Conservation (phyloP, 2,797 vertebrate genomes). For the Pseudomugil gertrudae region DNA sequence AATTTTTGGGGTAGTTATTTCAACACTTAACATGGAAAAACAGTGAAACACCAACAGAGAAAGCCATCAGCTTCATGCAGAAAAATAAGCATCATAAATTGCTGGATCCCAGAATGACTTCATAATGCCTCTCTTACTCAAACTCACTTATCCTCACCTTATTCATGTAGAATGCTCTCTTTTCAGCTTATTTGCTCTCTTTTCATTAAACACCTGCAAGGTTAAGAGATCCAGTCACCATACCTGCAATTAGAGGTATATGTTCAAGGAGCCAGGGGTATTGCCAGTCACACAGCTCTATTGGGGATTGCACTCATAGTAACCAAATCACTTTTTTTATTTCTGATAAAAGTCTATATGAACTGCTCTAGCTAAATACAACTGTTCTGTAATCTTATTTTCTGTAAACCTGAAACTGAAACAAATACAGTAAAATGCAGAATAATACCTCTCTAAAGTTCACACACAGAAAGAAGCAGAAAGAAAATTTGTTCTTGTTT, state of each 20-base stretch:
- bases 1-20: background rate
- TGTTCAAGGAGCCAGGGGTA: conserved; percentile 22
- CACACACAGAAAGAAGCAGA: too few species aligned
- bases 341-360: too few species aligned
- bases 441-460: too few species aligned
- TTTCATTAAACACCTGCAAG: conserved; percentile 68
- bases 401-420: too few species aligned
- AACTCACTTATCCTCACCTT: conserved; percentile 28
- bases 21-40: background rate
- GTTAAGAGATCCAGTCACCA: conserved; percentile 48
- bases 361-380: too few species aligned
- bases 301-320: too few species aligned
- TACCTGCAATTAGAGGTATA: conserved; percentile 48
- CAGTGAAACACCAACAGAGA: background rate
- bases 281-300: too few species aligned
- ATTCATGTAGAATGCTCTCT: conserved; percentile 39
- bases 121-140: conserved; percentile 16
- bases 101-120: conserved; percentile 33
- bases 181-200: conserved; percentile 56
- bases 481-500: too few species aligned
- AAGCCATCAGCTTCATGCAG: conserved; percentile 15
- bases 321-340: too few species aligned
- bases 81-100: conserved; percentile 47
- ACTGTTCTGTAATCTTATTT: too few species aligned
- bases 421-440: too few species aligned